These are phyloP conservation scores for Palythoa grandis DNA, from an alignment of 92 coral and sea anemone genomes.

Conservation along the genomic window DNA sequence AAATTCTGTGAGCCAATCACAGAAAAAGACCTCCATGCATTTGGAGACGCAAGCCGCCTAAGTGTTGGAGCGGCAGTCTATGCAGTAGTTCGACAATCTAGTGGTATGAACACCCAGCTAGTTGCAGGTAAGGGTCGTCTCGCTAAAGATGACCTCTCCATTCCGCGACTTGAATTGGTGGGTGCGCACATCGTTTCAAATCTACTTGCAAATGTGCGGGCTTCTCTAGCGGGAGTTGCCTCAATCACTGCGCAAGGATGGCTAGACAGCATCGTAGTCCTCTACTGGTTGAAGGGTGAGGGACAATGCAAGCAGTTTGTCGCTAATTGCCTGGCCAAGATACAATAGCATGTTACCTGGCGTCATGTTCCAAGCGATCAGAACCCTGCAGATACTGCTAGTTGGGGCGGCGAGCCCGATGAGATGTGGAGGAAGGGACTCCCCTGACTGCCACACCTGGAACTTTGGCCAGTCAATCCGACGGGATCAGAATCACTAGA, in stretches of 20 bases:
- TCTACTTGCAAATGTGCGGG: background rate
- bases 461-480: too few relatives aligned
- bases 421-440: background rate
- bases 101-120: slow-evolving; percentile 16
- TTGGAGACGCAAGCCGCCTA: slow-evolving; percentile 30
- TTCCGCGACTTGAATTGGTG: slow-evolving; percentile 4
- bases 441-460: background rate
- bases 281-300: slow-evolving; percentile 6
- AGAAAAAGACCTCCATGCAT: slow-evolving; percentile 39
- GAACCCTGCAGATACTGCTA: background rate
- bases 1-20: slow-evolving; percentile 24
- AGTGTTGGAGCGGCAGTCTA: slow-evolving; percentile 36
- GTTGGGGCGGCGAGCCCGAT: background rate
- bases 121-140: background rate
- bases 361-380: background rate
- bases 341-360: background rate
- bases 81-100: slow-evolving; percentile 32
- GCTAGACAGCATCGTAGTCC: slow-evolving; percentile 5
- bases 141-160: background rate
- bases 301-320: background rate
- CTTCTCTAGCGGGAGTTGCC: background rate
- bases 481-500: too few relatives aligned
- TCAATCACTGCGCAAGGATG: background rate
- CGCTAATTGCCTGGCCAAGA: background rate
- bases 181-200: background rate